A percentile compares a stretch with the other conserved stretches of the same genome.
These are phyloP conservation scores for Amphiduros pacificus DNA, from an alignment of 2,888 invertebrate species.

Conservation along the genomic window DNA sequence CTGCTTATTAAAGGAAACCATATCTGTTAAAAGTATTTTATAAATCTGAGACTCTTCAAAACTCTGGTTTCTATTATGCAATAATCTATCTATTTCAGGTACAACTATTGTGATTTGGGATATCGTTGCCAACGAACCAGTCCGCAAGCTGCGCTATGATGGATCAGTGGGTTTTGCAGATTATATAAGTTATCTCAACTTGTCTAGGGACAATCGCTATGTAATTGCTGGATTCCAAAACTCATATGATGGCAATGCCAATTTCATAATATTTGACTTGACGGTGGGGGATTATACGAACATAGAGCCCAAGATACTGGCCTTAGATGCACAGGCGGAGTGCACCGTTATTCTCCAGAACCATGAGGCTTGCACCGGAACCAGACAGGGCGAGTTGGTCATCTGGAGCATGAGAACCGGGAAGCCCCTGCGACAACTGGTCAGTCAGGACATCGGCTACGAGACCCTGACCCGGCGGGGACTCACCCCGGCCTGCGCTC, in stretches of 20 bases:
- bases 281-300: slow-evolving; percentile 42
- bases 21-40: no score
- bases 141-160: slow-evolving; percentile 48
- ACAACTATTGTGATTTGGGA: slow-evolving; percentile 58
- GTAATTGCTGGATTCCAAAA: slow-evolving; percentile 59
- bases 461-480: slow-evolving; percentile 16
- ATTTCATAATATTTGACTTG: slow-evolving; percentile 59
- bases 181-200: slow-evolving; percentile 50
- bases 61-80: not conserved
- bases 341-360: slow-evolving; percentile 54
- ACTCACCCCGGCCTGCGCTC: slow-evolving; percentile 36
- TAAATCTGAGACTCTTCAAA: not conserved
- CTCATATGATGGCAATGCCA: slow-evolving; percentile 54
- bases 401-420: slow-evolving; percentile 57
- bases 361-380: slow-evolving; percentile 58
- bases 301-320: slow-evolving; percentile 51
- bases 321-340: slow-evolving; percentile 54
- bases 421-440: slow-evolving; percentile 50
- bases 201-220: slow-evolving; percentile 41
- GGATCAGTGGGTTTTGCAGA: slow-evolving; percentile 56
- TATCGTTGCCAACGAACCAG: slow-evolving; percentile 54
- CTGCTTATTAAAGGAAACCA: no score
- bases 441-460: slow-evolving; percentile 37
- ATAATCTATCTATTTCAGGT: slow-evolving; percentile 17
- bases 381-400: slow-evolving; percentile 56